Conservation (phyloP, 2,113 vertebrate genomes). For the Pygoscelis adeliae region DNA sequence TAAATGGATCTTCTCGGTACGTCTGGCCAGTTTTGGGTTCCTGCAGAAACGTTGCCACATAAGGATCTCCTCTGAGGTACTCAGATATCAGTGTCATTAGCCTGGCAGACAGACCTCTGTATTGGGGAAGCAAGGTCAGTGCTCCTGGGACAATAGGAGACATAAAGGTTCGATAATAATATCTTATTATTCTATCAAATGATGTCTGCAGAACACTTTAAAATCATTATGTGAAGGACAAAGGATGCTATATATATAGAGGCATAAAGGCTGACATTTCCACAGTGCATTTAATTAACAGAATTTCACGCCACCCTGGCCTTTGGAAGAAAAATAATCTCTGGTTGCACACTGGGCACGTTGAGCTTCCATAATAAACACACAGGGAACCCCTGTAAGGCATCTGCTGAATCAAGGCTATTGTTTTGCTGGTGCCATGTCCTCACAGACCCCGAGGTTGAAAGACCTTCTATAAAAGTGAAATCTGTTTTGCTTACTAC, state of each 20-base stretch:
- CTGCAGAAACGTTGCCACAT: not conserved
- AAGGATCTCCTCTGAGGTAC: not conserved
- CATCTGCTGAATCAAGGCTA: not conserved
- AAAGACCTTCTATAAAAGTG: not conserved
- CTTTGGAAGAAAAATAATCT: conserved; percentile 41
- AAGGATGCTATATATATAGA: not conserved
- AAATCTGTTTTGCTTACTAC: not conserved
- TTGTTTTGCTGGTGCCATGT: not conserved
- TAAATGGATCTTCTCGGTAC: not conserved
- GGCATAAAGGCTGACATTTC: conserved; percentile 13
- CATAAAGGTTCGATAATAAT: conserved; percentile 29
- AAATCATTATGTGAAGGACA: conserved; percentile 21
- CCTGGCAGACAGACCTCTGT: not conserved
- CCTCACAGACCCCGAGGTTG: not conserved
- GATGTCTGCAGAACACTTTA: not conserved
- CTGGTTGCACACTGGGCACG: not conserved
- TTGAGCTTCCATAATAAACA: not conserved
- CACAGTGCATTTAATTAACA: conserved; percentile 17
- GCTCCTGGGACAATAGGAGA: not conserved
- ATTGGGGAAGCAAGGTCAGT: not conserved
- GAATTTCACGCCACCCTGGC: conserved; percentile 10
- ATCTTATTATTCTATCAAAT: conserved; percentile 38
- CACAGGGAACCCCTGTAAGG: not conserved
- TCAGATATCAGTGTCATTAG: conserved; percentile 8
- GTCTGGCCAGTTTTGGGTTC: not conserved